Conservation (phyloP, 1,140 invertebrate genomes). For the Latrodectus geometricus region DNA sequence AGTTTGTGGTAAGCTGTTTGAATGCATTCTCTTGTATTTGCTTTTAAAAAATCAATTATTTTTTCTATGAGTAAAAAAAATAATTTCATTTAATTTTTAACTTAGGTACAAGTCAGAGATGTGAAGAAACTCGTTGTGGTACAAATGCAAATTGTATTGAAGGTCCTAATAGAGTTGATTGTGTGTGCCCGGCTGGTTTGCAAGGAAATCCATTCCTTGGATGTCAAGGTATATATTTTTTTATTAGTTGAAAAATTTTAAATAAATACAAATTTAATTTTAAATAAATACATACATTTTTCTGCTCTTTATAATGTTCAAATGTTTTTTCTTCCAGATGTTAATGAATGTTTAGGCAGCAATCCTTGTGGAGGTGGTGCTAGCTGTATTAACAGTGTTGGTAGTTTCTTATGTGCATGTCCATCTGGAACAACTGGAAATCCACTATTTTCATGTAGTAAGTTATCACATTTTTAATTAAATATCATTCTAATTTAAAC, state of each 20-base stretch:
- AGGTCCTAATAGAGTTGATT: slow-evolving; percentile 80
- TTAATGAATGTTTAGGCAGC: slow-evolving; percentile 81
- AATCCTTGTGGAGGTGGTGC: slow-evolving; percentile 87
- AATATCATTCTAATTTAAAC: no score
- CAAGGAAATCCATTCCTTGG: slow-evolving; percentile 87
- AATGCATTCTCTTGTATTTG: background rate
- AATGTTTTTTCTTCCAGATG: slow-evolving; percentile 71
- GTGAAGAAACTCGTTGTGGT: slow-evolving; percentile 75
- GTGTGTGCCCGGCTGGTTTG: slow-evolving; percentile 83
- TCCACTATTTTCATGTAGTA: slow-evolving; percentile 70
- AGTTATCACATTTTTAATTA: slow-evolving; percentile 1
- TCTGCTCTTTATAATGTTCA: background rate
- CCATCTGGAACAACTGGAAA: slow-evolving; percentile 83
- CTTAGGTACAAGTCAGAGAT: slow-evolving; percentile 49
- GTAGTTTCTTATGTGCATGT: slow-evolving; percentile 88
- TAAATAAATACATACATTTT: no score
- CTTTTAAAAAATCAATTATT: background rate
- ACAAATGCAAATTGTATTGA: slow-evolving; percentile 82
- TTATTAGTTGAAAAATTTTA: background rate
- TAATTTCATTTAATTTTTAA: background rate
- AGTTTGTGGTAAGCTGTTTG: slow-evolving; percentile 76
- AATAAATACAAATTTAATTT: background rate
- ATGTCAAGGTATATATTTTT: slow-evolving; percentile 75
- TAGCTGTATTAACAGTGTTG: slow-evolving; percentile 87
- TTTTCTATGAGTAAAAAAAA: background rate